Evolutionary conservation across 2,888 invertebrate genomes (phyloP).

Genomic region (Leuctra nigra): DNA sequence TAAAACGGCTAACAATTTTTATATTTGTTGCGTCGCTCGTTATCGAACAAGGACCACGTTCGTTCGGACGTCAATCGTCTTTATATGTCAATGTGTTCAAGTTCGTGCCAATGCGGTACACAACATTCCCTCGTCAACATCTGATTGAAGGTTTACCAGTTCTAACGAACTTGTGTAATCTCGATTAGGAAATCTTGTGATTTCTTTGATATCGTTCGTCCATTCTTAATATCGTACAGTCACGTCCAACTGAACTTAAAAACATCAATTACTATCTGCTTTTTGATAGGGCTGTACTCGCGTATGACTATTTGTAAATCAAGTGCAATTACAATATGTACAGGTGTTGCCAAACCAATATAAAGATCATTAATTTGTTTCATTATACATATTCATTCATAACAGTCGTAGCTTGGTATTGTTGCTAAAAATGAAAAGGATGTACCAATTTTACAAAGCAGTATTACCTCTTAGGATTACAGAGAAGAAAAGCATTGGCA

Average conservation of each 20-base stretch:
- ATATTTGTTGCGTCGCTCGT: too few species aligned
- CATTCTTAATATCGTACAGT: conserved; percentile 19
- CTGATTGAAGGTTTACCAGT: neutral
- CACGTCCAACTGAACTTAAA: conserved; percentile 19
- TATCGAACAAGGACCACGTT: neutral
- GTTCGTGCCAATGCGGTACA: neutral
- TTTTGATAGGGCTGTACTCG: conserved; percentile 10
- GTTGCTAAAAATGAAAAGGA: conserved; percentile 12
- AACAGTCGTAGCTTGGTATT: neutral
- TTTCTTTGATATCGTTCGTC: conserved; percentile 17
- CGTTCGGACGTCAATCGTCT: neutral
- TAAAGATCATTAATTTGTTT: neutral
- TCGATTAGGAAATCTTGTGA: neutral
- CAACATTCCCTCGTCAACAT: neutral
- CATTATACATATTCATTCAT: neutral
- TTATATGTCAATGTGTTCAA: neutral
- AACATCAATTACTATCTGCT: neutral
- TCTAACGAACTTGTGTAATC: neutral
- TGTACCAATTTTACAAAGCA: conserved; percentile 28
- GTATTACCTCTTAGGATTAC: conserved; percentile 23
- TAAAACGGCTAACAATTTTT: too few species aligned
- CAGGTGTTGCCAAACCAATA: conserved; percentile 21
- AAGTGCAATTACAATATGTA: conserved; percentile 26
- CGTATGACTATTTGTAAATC: conserved; percentile 18
- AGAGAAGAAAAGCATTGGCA: neutral